Conservation (phyloP, 2,888 invertebrate species). For the Hydropsyche betteni region DNA sequence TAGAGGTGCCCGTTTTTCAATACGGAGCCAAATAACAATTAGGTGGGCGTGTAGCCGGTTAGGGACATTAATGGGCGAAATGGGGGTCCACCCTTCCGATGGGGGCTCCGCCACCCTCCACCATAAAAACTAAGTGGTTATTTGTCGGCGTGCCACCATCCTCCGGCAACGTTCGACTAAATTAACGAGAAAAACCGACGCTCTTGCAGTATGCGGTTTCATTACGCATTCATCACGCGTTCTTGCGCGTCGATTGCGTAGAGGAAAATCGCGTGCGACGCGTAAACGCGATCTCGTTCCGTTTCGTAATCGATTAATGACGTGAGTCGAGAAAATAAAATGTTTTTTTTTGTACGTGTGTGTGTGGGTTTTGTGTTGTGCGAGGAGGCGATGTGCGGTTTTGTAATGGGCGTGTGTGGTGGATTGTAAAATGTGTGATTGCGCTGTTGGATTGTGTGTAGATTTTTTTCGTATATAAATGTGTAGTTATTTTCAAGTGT, state of each 20-base stretch:
- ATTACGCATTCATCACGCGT: conserved; percentile 21
- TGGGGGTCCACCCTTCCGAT: too few relatives aligned
- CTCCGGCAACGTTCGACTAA: conserved; percentile 16
- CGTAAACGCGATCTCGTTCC: not conserved
- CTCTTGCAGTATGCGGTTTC: not conserved
- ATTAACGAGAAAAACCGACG: conserved; percentile 23
- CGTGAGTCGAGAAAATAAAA: too few relatives aligned
- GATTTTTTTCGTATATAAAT: too few relatives aligned
- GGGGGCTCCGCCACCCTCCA: not conserved
- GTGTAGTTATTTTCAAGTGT: too few relatives aligned
- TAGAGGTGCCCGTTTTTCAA: conserved; percentile 23
- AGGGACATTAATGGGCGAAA: not conserved
- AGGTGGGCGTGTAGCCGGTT: conserved; percentile 27
- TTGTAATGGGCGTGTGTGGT: too few relatives aligned
- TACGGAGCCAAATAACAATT: conserved; percentile 30
- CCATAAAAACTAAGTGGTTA: conserved; percentile 39
- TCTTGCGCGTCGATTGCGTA: not conserved
- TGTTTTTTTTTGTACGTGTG: not conserved
- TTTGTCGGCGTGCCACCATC: conserved; percentile 26
- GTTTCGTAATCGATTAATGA: too few relatives aligned
- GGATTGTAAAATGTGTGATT: too few relatives aligned
- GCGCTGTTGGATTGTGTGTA: too few relatives aligned
- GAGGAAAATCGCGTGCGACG: not conserved
- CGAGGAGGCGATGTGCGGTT: too few relatives aligned
- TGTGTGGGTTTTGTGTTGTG: not conserved